Percentiles rank a stretch among this genome's conserved stretches.
These are phyloP conservation scores for Gymnosoma rotundatum DNA, from an alignment of 2,888 invertebrate species.

Conservation along the genomic window DNA sequence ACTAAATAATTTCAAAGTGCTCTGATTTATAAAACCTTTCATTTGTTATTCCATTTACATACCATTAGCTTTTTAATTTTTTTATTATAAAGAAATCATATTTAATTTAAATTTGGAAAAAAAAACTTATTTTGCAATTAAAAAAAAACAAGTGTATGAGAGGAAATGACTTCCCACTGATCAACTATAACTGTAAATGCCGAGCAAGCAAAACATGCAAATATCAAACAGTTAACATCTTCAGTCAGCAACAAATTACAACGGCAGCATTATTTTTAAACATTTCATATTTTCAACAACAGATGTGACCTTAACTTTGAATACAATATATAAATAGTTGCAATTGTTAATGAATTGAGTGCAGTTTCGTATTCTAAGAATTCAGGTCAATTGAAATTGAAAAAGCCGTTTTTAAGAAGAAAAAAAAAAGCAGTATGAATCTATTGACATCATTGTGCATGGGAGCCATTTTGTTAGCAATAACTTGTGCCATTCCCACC, in stretches of 20 bases:
- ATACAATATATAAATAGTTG: constrained; percentile 54
- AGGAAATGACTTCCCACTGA: constrained; percentile 38
- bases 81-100: too few relatives aligned
- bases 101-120: too few relatives aligned
- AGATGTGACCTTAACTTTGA: constrained; percentile 16
- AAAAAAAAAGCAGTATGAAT: constrained; percentile 74
- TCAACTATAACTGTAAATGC: constrained; percentile 10
- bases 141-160: too few relatives aligned
- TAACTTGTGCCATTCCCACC: constrained; percentile 68
- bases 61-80: too few relatives aligned
- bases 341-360: not conserved
- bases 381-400: constrained; percentile 2
- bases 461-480: constrained; percentile 73
- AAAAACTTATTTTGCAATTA: too few relatives aligned
- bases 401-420: constrained; percentile 14
- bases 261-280: not conserved
- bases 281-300: constrained; percentile 5
- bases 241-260: too few relatives aligned
- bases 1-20: too few relatives aligned
- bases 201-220: constrained; percentile 23
- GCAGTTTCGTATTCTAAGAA: constrained; percentile 22
- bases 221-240: not conserved
- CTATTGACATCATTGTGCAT: constrained; percentile 74
- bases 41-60: too few relatives aligned
- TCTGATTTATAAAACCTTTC: too few relatives aligned